These are phyloP conservation scores for Sciaenops ocellatus DNA, from an alignment of 2,797 vertebrate species.

Conservation along the genomic window DNA sequence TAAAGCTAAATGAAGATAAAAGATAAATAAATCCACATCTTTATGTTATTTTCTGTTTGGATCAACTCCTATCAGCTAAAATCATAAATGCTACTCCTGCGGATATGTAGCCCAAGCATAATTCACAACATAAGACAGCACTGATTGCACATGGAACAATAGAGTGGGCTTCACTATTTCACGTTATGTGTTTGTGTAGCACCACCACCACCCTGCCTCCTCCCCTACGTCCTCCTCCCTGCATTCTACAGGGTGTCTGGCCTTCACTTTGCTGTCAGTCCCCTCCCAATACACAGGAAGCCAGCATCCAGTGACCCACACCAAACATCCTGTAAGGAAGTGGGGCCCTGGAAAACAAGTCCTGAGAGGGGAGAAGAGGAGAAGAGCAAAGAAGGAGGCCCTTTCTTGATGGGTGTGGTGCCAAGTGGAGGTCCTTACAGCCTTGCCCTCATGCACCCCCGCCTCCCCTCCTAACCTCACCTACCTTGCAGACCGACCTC, in stretches of 20 bases:
- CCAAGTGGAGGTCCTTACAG: constrained; percentile 65
- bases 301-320: constrained; percentile 86
- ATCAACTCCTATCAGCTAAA: constrained; percentile 4
- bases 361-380: constrained; percentile 67
- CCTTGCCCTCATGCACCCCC: constrained; percentile 70
- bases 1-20: constrained; percentile 25
- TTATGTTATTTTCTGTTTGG: not conserved
- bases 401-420: constrained; percentile 72
- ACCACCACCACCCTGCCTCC: constrained; percentile 57
- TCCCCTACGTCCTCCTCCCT: constrained; percentile 59
- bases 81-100: constrained; percentile 33
- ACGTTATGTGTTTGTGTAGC: constrained; percentile 73
- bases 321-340: constrained; percentile 90
- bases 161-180: constrained; percentile 70
- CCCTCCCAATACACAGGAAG: constrained; percentile 88
- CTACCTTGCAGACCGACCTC: constrained; percentile 59
- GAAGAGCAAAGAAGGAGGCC: constrained; percentile 66
- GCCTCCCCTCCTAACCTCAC: constrained; percentile 39
- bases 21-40: constrained; percentile 28
- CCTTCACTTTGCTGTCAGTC: constrained; percentile 88
- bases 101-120: constrained; percentile 47
- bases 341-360: constrained; percentile 83
- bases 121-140: constrained; percentile 69
- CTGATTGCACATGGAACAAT: constrained; percentile 72
- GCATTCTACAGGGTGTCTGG: constrained; percentile 83